Evolutionary conservation across 2,113 vertebrate species (phyloP).

Genomic region (Phalacrocorax aristotelis): DNA sequence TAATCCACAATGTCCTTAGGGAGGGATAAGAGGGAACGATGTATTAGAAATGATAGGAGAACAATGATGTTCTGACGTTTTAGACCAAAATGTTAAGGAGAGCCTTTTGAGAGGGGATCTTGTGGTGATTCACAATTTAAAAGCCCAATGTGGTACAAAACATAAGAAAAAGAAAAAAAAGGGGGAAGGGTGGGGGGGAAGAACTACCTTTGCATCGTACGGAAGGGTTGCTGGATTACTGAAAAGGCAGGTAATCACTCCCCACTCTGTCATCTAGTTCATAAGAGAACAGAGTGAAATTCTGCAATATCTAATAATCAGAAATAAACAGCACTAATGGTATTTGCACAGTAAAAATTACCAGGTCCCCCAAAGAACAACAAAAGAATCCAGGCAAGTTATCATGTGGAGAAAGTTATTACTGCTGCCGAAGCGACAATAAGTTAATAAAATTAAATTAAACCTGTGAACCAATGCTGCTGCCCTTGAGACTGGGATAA

Average conservation of each 20-base stretch:
- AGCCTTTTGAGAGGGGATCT: not conserved
- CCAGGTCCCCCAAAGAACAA: not conserved
- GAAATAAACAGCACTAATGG: not conserved
- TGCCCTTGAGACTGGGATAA: not conserved
- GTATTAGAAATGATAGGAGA: not conserved
- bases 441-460: conserved; percentile 20
- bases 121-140: not conserved
- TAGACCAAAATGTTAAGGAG: not conserved
- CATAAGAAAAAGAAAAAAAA: accelerated
- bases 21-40: not conserved
- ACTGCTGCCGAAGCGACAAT: not conserved
- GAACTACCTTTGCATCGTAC: not conserved
- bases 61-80: not conserved
- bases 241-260: not conserved
- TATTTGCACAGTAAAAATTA: not conserved
- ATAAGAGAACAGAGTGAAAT: not conserved
- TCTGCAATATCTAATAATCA: not conserved
- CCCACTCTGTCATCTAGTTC: not conserved
- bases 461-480: not conserved
- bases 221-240: not conserved
- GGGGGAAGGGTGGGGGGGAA: too few species aligned
- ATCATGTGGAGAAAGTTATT: conserved; percentile 7
- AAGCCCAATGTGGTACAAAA: not conserved
- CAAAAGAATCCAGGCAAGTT: not conserved
- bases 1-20: not conserved